Evolutionary conservation across 2,888 invertebrate genomes (phyloP), one percentile per base, ranked within the genome.

Genomic region (Noctuana brunneofusca): DNA sequence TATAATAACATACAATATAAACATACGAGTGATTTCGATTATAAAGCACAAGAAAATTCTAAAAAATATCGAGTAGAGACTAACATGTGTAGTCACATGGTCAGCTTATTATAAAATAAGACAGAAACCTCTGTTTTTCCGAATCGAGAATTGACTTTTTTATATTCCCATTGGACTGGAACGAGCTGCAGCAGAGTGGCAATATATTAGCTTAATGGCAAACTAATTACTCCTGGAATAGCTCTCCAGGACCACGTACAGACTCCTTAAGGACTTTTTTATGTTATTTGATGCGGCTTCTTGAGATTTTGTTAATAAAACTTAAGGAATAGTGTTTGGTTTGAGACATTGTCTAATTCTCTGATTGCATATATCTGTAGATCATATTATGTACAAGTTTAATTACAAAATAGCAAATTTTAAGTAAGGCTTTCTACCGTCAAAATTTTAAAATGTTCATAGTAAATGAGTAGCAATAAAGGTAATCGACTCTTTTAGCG

Each of bases 161-260:
- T 79, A 79, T 74, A 80, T 79, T 74, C 72, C 70, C 67, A 74
- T 75, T 74, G 69, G 71, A 80, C 74, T 72, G 74, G 71, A 78
- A 72, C 72, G 72, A 75, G 72, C 70, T 73, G 71, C 71, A 72
- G 70, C 68, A 63, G 74, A 79, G 79, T 77, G 75, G 81, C 81
- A 79, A 84, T 86, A 85, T 85, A 86, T 87, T 86, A 83, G 69
- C 73, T 78, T 85, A 87, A 88, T 87, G 80, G 84, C 74, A 78
- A 86, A 86, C 83, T 88, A 89, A 89, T 87, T 89, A 85, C 80
- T 74, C 78, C 79, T 78, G 74, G 75, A 81, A 78, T 76, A 75
- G 79, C 82, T 84, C 74, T 79, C 77, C 75, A 81, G 79, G 75
- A 81, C 82, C 80, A 80, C 81, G 76, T 80, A 83, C 87, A 80